Percentiles rank a stretch among this genome's conserved stretches.
Conservation (phyloP, 2,113 vertebrate genomes). For the Callocephalon fimbriatum region DNA sequence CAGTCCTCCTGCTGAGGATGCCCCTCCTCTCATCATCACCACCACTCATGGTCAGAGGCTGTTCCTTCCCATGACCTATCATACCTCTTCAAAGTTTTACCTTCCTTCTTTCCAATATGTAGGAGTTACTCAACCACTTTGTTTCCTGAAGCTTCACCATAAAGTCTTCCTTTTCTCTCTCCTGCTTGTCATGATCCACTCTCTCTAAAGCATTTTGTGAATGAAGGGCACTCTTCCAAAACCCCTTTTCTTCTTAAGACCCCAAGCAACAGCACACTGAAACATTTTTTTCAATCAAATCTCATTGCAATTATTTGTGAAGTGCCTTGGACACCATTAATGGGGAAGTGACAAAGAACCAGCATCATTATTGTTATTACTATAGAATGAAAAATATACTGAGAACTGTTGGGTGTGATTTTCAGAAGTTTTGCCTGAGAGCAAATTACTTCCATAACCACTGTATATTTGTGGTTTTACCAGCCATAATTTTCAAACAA, state of each 20-base stretch:
- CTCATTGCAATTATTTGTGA: background rate
- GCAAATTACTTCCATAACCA: background rate
- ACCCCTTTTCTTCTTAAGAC: background rate
- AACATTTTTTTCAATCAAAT: slow-evolving; percentile 14
- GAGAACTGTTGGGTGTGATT: background rate
- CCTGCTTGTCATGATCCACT: background rate
- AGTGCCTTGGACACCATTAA: background rate
- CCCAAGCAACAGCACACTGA: background rate
- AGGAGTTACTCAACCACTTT: background rate
- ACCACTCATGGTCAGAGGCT: background rate
- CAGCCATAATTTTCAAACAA: slow-evolving; percentile 12
- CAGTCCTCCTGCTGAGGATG: background rate
- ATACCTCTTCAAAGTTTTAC: background rate
- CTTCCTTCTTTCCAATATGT: background rate
- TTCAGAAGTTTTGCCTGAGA: slow-evolving; percentile 29
- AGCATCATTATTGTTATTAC: background rate
- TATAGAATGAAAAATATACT: background rate
- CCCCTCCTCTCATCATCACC: background rate
- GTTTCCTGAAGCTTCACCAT: background rate
- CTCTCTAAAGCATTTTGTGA: background rate
- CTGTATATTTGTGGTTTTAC: slow-evolving; percentile 20
- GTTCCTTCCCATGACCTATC: background rate
- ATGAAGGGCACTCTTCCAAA: slow-evolving; percentile 7
- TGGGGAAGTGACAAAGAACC: background rate
- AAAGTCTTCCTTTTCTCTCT: background rate